Base-by-base conservation (phyloP, 2,888 invertebrate genomes). In the Rosalia funebris region DNA sequence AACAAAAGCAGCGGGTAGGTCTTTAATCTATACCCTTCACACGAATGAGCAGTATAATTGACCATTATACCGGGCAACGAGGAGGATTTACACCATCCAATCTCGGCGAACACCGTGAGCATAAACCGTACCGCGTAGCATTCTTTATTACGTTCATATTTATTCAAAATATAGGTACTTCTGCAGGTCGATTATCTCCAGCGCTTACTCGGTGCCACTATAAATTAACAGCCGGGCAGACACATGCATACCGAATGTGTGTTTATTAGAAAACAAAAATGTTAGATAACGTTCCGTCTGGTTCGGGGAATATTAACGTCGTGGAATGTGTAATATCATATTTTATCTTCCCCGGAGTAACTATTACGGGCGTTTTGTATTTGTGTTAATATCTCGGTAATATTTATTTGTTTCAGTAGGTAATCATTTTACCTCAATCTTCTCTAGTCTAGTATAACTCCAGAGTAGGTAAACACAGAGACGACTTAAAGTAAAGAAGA, bases 191-290 rank as follows among this genome's bases (percentile, higher is more conserved):
- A 61, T 64, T 61, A 62, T 56, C 57, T 65, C 57, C 16, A 53
- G 42, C 52, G 46, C 44, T 37, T n/a, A 16, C 48, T 37, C 20
- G 14, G 34, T 15, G 37, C 36, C 19, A 12, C 20, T 39, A 52
- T 58, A 58, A 58, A 58, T 58, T 58, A 58, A 48, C 36, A 57
- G 44, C 20, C 34, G 36, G 11, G 37, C 57, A 44, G 57, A 58
- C 57, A 58, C 57, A 58, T 58, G 54, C 62, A 52, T 48, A 54
- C 62, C 58, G 62, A 58, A 62, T 60, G 57, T 58, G 56, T 64
- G 60, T 61, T 59, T 61, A 64, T 61, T 64, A 59, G 64, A 61
- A 64, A 64, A 64, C 61, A 64, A 64, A 64, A 61, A 55, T 52
- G 54, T 53, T 45, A 58, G 57, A 50, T 54, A 48, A 56, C 55